Base-by-base conservation (phyloP, 2,113 vertebrate species). In the Pithys albifrons region DNA sequence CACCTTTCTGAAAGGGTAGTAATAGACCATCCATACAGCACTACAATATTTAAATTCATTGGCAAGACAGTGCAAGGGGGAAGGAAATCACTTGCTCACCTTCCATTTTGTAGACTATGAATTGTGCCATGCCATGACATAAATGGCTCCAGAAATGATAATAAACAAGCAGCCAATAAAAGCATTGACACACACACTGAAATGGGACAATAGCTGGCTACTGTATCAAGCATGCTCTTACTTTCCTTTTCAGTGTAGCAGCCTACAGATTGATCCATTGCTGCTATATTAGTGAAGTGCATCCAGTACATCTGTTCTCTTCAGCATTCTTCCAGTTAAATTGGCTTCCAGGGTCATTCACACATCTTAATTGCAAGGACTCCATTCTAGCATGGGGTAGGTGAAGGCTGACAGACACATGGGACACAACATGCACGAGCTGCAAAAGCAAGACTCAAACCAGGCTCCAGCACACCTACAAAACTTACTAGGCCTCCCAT, bases 91-190 rank as follows among this genome's bases (percentile, higher is more conserved):
- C 37, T 78, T 64, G 35, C 41, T 46, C 37, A 51, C 10, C 52
- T 84, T 57, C 20, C 41, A 62, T 77, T 43, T 71, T 28, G 57
- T 70, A 19, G 37, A 51, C 80, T 54, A 41, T 75, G 28, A 75
- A 74, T 45, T 37, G 35, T 71, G 49, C n/a, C 54, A 61, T 41
- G 57, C 9, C 17, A 52, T 43, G 37, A 65, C 45, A 86, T 29
- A 37, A 85, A 94, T 33, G 88, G 74, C 48, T 89, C 35, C 52
- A 91, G 85, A 88, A 93, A 82, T 31, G 35, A 61, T 78, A 71
- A 87, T 39, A 81, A 81, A 69, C 29, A 78, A 82, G 46, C 49
- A 88, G 39, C 24, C 66, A 14, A 1, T 49, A 48, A 39, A 37
- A 57, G 16, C 62, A 87, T 23, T 55, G 58, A 61, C 88, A 91